phyloP scores from a whole-genome alignment of 2,797 vertebrate species.

The Siniperca undulata region DNA sequence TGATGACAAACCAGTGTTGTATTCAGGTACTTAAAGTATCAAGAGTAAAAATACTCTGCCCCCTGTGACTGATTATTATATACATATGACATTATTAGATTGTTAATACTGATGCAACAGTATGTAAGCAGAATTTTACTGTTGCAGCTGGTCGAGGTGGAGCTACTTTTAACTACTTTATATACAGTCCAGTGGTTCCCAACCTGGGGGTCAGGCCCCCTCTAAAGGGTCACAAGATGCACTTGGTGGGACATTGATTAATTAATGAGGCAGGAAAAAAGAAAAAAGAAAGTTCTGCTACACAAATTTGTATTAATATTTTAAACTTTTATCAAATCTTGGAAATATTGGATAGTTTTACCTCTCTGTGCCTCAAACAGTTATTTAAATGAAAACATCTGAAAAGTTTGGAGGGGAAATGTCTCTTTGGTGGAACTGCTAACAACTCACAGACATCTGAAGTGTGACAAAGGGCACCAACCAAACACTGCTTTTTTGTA shows the following conservation, averaged over 20 bases:
- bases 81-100: not conserved
- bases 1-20: not conserved
- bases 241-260: not conserved
- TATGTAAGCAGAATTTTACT: not conserved
- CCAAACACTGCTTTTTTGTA: not conserved
- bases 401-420: not conserved
- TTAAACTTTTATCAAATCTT: not conserved
- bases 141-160: not conserved
- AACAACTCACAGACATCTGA: not conserved
- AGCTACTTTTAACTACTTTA: not conserved
- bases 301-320: not conserved
- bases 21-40: not conserved
- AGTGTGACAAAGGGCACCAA: not conserved
- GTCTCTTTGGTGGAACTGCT: not conserved
- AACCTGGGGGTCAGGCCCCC: not conserved
- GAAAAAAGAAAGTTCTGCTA: not conserved
- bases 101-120: not conserved
- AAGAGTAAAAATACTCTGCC: not conserved
- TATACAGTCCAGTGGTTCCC: not conserved
- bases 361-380: not conserved
- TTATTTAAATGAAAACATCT: not conserved
- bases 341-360: not conserved
- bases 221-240: not conserved
- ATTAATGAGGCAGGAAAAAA: not conserved
- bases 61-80: not conserved